These are phyloP conservation scores for Procapra przewalskii DNA, from an alignment of 2,113 vertebrate genomes.

Conservation along the genomic window DNA sequence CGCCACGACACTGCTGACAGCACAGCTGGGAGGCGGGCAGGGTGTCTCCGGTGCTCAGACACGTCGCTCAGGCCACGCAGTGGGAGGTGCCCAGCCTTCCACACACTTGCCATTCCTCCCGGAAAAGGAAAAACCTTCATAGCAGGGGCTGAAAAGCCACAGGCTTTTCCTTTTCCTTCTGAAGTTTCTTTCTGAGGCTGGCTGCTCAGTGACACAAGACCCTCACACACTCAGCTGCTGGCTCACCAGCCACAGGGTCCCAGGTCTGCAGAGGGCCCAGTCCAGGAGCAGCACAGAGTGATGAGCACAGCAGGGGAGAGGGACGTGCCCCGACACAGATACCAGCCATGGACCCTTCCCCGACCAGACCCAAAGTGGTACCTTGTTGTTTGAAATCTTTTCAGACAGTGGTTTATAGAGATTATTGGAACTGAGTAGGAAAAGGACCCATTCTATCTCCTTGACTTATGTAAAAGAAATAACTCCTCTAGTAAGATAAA, in stretches of 20 bases:
- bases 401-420: not conserved
- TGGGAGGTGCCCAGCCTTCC: not conserved
- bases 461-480: not conserved
- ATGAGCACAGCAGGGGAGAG: not conserved
- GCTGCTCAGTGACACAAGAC: not conserved
- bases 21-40: not conserved
- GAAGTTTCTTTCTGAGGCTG: not conserved
- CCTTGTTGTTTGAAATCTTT: not conserved
- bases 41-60: fast-evolving
- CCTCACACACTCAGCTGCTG: not conserved
- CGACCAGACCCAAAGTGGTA: not conserved
- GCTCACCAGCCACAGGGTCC: not conserved
- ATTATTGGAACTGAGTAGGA: not conserved
- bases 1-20: fast-evolving
- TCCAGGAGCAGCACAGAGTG: not conserved
- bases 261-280: not conserved
- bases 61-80: not conserved
- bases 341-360: not conserved
- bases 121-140: not conserved
- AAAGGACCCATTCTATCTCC: not conserved
- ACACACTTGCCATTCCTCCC: not conserved
- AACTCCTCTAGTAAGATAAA: not conserved
- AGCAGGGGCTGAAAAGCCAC: not conserved
- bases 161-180: not conserved
- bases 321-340: not conserved